phyloP scores from a whole-genome alignment of 2,797 vertebrate genomes.

The Eleutherodactylus coqui region DNA sequence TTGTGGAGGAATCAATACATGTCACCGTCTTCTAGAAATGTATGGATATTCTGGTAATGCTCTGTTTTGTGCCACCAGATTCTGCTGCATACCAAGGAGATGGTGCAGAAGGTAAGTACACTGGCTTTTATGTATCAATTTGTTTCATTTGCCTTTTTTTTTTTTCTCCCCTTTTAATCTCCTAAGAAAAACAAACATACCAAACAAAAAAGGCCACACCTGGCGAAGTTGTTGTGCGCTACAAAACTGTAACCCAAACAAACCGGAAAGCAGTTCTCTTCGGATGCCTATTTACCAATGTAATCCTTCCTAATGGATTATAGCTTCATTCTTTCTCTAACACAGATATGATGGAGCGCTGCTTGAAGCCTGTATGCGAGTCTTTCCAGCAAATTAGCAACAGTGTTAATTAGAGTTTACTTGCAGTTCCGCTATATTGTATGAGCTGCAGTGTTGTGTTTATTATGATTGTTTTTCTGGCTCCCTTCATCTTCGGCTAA shows the following conservation, averaged over 20 bases:
- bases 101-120: slow-evolving; percentile 95
- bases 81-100: slow-evolving; percentile 97
- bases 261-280: slow-evolving; percentile 75
- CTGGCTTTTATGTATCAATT: not conserved
- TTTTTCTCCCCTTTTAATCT: slow-evolving; percentile 64
- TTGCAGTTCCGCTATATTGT: slow-evolving; percentile 72
- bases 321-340: slow-evolving; percentile 75
- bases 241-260: slow-evolving; percentile 75
- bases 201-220: slow-evolving; percentile 70
- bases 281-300: slow-evolving; percentile 76
- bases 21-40: not conserved
- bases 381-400: slow-evolving; percentile 80
- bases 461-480: slow-evolving; percentile 76
- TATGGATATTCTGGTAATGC: not conserved
- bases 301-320: slow-evolving; percentile 79
- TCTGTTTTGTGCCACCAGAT: slow-evolving; percentile 81
- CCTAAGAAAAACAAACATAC: slow-evolving; percentile 63
- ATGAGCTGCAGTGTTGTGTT: slow-evolving; percentile 71
- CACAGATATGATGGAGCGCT: slow-evolving; percentile 77
- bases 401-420: slow-evolving; percentile 82
- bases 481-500: slow-evolving; percentile 71
- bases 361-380: slow-evolving; percentile 77
- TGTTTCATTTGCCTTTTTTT: slow-evolving; percentile 60
- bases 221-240: slow-evolving; percentile 72
- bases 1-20: not conserved